Percentiles rank a stretch among this genome's conserved stretches.
These are phyloP conservation scores for Philereme transversata DNA, from an alignment of 2,888 invertebrate genomes.

Conservation along the genomic window DNA sequence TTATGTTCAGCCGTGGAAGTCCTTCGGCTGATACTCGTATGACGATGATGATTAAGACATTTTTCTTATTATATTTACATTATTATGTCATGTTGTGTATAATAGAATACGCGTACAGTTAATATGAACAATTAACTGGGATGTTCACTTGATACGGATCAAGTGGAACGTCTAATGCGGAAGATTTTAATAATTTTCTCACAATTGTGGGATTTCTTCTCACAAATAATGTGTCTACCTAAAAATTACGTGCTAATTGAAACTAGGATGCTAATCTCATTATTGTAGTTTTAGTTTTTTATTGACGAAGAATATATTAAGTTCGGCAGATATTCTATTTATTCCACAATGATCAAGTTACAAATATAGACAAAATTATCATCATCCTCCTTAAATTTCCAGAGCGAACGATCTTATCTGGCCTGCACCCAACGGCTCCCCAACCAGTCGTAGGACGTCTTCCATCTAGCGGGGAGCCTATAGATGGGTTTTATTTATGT, in stretches of 20 bases:
- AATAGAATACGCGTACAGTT: constrained; percentile 5
- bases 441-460: too few relatives aligned
- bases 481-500: too few relatives aligned
- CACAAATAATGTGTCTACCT: constrained; percentile 7
- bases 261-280: constrained; percentile 22
- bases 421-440: too few relatives aligned
- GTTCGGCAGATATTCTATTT: background rate
- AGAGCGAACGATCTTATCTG: too few relatives aligned
- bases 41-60: too few relatives aligned
- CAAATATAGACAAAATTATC: too few relatives aligned
- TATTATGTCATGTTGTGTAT: background rate
- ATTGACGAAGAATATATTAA: constrained; percentile 30
- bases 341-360: too few relatives aligned
- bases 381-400: too few relatives aligned
- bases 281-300: constrained; percentile 19
- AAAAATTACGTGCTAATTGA: constrained; percentile 21
- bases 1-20: too few relatives aligned
- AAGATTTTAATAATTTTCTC: constrained; percentile 15
- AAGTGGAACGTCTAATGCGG: constrained; percentile 20
- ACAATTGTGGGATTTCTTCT: constrained; percentile 23
- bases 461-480: too few relatives aligned
- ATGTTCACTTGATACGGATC: constrained; percentile 17
- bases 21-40: too few relatives aligned
- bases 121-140: constrained; percentile 7
- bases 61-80: too few relatives aligned